phyloP scores from a whole-genome alignment of 2,797 vertebrate species.

The Delichon dasypus region DNA sequence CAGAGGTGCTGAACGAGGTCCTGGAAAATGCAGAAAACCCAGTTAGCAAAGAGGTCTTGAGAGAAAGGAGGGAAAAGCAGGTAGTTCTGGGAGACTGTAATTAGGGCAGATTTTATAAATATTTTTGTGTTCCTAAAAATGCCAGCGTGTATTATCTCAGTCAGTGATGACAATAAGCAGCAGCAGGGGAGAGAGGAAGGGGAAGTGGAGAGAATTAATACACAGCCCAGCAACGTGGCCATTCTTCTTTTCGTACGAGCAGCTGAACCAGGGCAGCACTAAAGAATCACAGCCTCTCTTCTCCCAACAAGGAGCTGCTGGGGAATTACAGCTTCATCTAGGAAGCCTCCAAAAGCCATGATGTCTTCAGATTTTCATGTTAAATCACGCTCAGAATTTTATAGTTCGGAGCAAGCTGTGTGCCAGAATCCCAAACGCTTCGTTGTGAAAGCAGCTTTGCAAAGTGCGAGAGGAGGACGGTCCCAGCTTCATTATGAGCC shows the following conservation, averaged over 20 bases:
- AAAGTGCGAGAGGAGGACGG: not conserved
- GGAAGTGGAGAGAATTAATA: constrained; percentile 29
- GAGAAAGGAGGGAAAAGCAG: not conserved
- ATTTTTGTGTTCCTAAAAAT: constrained; percentile 54
- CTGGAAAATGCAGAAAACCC: not conserved
- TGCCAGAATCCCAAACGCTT: constrained; percentile 36
- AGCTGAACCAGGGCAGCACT: not conserved
- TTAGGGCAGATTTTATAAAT: constrained; percentile 50
- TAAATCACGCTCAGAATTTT: constrained; percentile 56
- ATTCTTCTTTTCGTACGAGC: not conserved
- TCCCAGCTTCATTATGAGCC: not conserved
- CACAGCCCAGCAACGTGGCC: not conserved
- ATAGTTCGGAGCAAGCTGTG: not conserved
- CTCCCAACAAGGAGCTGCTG: not conserved
- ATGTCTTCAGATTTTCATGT: constrained; percentile 46
- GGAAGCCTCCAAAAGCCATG: not conserved
- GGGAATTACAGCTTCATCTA: not conserved
- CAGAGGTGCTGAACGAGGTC: not conserved
- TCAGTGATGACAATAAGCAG: constrained; percentile 43
- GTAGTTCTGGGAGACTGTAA: not conserved
- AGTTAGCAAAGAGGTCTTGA: not conserved
- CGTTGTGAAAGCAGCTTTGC: constrained; percentile 46
- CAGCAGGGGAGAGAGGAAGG: constrained; percentile 50
- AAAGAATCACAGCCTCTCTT: not conserved
- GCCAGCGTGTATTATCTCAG: constrained; percentile 26